Conservation (phyloP, 2,797 vertebrate species). For the Anisognathus igniventris region DNA sequence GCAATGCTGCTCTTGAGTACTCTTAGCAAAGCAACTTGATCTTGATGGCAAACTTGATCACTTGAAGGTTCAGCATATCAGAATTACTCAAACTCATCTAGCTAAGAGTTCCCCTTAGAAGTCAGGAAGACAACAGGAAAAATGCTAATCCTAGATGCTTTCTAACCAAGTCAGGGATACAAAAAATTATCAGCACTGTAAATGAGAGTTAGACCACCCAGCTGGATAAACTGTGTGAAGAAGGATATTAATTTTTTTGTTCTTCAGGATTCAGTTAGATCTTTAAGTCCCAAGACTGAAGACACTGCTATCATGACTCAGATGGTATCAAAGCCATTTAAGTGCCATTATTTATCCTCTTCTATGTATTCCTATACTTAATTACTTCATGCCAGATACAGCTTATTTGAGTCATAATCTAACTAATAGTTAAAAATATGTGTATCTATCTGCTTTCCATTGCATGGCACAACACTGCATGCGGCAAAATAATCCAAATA, state of each 20-base stretch:
- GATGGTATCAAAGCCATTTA: neutral
- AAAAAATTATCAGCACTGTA: neutral
- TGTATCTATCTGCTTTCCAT: neutral
- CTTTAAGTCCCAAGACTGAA: neutral
- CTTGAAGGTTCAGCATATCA: neutral
- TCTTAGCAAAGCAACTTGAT: neutral
- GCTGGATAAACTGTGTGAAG: neutral
- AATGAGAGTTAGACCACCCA: neutral
- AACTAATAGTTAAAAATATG: neutral
- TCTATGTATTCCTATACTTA: neutral
- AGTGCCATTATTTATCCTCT: neutral
- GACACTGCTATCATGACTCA: neutral
- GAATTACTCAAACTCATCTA: neutral
- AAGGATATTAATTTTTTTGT: neutral
- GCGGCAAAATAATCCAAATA: neutral
- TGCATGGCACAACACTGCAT: neutral
- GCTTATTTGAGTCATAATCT: neutral
- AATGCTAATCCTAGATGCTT: neutral
- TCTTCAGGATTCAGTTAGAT: neutral
- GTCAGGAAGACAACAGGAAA: neutral
- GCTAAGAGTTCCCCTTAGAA: neutral
- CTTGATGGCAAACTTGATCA: neutral
- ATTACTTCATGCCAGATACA: neutral
- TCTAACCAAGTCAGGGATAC: neutral
- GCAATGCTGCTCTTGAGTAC: neutral